These are phyloP conservation scores for Dioctria linearis DNA, from an alignment of 2,888 invertebrate genomes.

Conservation along the genomic window DNA sequence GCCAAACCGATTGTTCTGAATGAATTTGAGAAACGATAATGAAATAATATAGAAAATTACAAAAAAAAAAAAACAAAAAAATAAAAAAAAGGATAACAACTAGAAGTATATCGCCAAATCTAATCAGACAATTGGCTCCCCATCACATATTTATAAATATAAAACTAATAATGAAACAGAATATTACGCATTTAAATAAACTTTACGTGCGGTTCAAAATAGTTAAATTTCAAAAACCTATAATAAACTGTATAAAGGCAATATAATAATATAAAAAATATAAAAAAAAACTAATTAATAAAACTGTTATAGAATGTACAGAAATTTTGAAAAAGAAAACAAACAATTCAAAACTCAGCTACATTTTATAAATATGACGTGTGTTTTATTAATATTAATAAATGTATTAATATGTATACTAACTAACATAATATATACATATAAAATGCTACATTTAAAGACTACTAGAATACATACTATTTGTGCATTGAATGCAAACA, in stretches of 20 bases:
- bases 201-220: conserved; percentile 5
- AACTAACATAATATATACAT: conserved; percentile 1
- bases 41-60: not conserved
- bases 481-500: not conserved
- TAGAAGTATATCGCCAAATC: not conserved
- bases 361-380: conserved; percentile 44
- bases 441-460: not conserved
- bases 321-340: conserved; percentile 28
- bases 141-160: conserved; percentile 56
- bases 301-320: conserved; percentile 12
- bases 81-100: too few species aligned
- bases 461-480: not conserved
- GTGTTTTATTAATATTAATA: conserved; percentile 42
- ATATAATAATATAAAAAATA: conserved; percentile 8
- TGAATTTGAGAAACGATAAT: not conserved
- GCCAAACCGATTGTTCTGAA: conserved; percentile 60
- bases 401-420: not conserved
- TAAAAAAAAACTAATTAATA: conserved; percentile 24
- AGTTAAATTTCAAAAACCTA: not conserved
- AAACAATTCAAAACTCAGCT: conserved; percentile 11
- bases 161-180: conserved; percentile 43
- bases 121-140: conserved; percentile 53
- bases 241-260: conserved; percentile 14
- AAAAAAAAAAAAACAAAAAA: not conserved
- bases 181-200: not conserved